Evolutionary conservation across 2,888 invertebrate genomes (phyloP), one percentile per base, ranked within the genome.

Genomic region (Erebia ligea): DNA sequence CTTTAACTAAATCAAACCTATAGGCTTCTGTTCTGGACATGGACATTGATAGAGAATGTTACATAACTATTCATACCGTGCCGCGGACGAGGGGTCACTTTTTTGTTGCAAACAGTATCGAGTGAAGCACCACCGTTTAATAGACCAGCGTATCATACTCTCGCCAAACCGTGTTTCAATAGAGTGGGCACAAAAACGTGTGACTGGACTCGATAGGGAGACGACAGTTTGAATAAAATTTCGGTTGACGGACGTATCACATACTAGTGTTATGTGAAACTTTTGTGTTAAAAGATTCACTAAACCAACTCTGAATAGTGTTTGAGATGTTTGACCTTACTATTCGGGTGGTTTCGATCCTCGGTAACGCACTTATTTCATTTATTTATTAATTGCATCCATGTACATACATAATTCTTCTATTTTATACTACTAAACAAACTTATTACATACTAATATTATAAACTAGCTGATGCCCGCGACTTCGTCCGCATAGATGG

Each of bases 81-180:
- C 11, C 34, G 40, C 42, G 61, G 68, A 48, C 25, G 57, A 34
- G 61, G 57, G 6, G 72, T 68, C 70, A 59, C 64, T 73, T 73
- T 72, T 73, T 73, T 68, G 65, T 70, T 68, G 48, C 61, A 62
- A 64, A 61, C 67, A 48, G 67, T 67, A 56, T 65, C 54, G 69
- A 67, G 67, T 70, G 63, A 64, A 70, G 65, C 67, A 58, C 64
- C 72, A 70, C 34, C 65, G 42, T 65, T 68, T 57, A 66, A 66
- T 57, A n/a, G 56, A 25, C 54, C 42, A 5, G 56, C 56, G 42
- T 57, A 56, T 66, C 66, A 63, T 25, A 66, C 56, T 56, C 45
- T 56, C 66, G 54, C 19, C 45, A 66, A 66, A 66, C 66, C 42
- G 56, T 64, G 52, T 45, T 63, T 56, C 66, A 45, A 66, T 66